A percentile compares a stretch with the other conserved stretches of the same genome.
Evolutionary conservation across 2,888 invertebrate species (phyloP).

Genomic region (Nipponacmea schrenckii): DNA sequence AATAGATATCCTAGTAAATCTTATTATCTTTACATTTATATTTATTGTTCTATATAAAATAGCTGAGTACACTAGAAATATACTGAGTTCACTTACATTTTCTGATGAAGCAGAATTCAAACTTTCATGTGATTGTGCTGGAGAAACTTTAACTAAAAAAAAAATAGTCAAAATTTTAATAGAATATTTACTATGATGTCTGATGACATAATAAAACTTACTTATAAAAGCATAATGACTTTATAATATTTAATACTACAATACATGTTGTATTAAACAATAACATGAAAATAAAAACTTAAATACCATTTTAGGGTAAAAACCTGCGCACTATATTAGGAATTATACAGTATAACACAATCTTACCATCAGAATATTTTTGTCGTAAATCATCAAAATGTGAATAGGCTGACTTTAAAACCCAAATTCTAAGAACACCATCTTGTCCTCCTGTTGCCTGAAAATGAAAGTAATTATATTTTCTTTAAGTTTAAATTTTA

Average conservation of each 20-base stretch:
- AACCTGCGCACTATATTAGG: too few relatives aligned
- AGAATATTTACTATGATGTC: background rate
- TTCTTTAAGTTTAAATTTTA: too few relatives aligned
- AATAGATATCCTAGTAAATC: background rate
- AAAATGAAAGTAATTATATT: conserved; percentile 17
- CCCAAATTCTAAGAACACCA: conserved; percentile 93
- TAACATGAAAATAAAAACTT: background rate
- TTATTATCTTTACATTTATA: too few relatives aligned
- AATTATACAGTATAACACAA: too few relatives aligned
- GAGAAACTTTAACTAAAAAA: conserved; percentile 70
- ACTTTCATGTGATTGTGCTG: conserved; percentile 92
- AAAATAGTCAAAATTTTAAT: conserved; percentile 11
- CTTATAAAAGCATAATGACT: too few relatives aligned
- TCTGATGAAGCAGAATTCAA: conserved; percentile 74
- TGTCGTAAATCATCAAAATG: conserved; percentile 93
- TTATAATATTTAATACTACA: too few relatives aligned
- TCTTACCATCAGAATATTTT: conserved; percentile 64
- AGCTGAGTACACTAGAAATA: too few relatives aligned
- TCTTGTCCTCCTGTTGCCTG: conserved; percentile 96
- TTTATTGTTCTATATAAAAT: too few relatives aligned
- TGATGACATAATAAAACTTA: too few relatives aligned
- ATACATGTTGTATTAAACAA: background rate
- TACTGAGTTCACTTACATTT: background rate
- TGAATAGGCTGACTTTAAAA: conserved; percentile 86
- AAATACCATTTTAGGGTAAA: too few relatives aligned